These are phyloP conservation scores for Anguilla megastoma DNA, from an alignment of 2,797 vertebrate species.

Conservation along the genomic window DNA sequence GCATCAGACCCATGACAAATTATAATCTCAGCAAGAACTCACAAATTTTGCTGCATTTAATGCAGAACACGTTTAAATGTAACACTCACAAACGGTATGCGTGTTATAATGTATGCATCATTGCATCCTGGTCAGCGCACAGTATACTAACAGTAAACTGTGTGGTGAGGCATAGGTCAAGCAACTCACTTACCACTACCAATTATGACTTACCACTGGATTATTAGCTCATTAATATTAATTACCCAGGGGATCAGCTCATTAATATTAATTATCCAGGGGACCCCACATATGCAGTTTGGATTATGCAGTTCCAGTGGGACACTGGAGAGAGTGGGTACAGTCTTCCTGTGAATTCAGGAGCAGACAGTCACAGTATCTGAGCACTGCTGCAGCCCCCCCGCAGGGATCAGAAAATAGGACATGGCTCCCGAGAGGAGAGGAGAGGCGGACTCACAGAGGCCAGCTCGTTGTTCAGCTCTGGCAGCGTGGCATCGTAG, in stretches of 20 bases:
- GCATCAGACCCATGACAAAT: not conserved
- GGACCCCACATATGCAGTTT: not conserved
- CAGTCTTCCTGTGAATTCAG: not conserved
- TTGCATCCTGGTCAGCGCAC: not conserved
- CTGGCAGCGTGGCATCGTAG: conserved; percentile 79
- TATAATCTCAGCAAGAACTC: not conserved
- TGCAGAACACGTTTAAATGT: not conserved
- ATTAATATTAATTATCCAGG: not conserved
- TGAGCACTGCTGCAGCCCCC: not conserved
- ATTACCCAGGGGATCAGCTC: not conserved
- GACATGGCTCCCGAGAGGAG: conserved; percentile 27
- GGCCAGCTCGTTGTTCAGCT: conserved; percentile 90
- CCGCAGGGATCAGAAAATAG: conserved; percentile 26
- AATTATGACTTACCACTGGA: not conserved
- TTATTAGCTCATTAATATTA: not conserved
- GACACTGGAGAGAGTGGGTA: not conserved
- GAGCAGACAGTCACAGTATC: not conserved
- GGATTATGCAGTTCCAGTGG: not conserved
- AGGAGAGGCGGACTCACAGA: conserved; percentile 69
- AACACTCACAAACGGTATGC: not conserved
- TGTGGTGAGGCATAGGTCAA: not conserved
- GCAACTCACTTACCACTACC: too few species aligned
- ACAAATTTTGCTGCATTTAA: not conserved
- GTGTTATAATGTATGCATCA: not conserved
- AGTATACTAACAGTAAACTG: not conserved